Evolutionary conservation across 1,140 invertebrate species (phyloP).

Genomic region (Listronotus bonariensis): DNA sequence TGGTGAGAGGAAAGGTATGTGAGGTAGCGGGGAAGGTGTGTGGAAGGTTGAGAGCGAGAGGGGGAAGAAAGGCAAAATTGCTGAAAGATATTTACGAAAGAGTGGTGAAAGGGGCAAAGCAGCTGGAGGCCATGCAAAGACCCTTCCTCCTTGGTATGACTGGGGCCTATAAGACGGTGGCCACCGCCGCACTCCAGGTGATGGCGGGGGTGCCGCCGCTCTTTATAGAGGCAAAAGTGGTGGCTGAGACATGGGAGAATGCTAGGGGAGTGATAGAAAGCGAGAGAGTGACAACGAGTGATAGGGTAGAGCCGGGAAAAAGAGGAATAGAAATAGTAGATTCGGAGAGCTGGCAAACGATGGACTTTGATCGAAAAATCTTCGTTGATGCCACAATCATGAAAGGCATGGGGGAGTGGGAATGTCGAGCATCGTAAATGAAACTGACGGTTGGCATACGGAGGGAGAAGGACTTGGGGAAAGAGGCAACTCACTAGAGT

Average conservation of each 20-base stretch:
- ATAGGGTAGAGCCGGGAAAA: too few species aligned
- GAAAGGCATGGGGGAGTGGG: too few species aligned
- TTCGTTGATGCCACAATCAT: too few species aligned
- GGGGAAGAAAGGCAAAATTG: slow-evolving; percentile 20
- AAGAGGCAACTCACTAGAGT: too few species aligned
- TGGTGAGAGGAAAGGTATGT: slow-evolving; percentile 10
- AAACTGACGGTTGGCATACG: too few species aligned
- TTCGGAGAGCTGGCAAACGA: too few species aligned
- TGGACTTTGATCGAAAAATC: too few species aligned
- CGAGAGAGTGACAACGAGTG: neutral
- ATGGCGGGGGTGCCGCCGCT: slow-evolving; percentile 33
- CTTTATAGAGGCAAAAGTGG: slow-evolving; percentile 15
- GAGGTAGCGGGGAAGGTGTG: slow-evolving; percentile 6
- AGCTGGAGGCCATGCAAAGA: slow-evolving; percentile 33
- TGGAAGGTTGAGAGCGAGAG: slow-evolving; percentile 26
- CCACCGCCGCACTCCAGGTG: slow-evolving; percentile 31
- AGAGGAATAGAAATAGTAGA: too few species aligned
- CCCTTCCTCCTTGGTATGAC: slow-evolving; percentile 25
- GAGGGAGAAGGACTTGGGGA: too few species aligned
- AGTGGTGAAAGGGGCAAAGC: slow-evolving; percentile 26
- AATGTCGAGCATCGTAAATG: too few species aligned
- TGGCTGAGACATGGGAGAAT: neutral
- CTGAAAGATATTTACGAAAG: slow-evolving; percentile 31
- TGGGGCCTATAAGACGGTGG: slow-evolving; percentile 23
- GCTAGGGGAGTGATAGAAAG: neutral